Base-by-base conservation (phyloP, 2,888 invertebrate species). In the Plebejus argus region DNA sequence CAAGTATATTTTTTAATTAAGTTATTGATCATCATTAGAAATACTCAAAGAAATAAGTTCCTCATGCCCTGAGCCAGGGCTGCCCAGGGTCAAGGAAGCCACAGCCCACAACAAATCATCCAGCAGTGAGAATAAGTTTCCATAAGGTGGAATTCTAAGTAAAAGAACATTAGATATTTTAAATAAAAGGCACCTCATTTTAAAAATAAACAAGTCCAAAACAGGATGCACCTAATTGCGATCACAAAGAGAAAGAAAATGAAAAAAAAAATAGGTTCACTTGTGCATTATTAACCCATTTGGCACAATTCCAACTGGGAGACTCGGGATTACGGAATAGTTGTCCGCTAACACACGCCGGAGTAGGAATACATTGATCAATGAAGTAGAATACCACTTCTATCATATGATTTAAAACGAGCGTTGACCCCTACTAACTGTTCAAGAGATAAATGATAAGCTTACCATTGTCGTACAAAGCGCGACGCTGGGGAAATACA, bases 341-440 rank as follows among this genome's bases (percentile, higher is more conserved):
- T 39, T 72, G 39, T 45, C 39, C 45, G 39, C 12, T 72, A 39
- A 12, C 10, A 74, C 45, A 72, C 20, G 49, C 53, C 74, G 82
- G 66, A 66, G 66, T 74, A 23, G 23, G 53, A 23, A 28, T 7
- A 23, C 49, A 74, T 18, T 74, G 7, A 33, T 74, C 74, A 74
- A 74, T 74, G 23, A 28, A 53, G 53, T 45, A 23, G 53, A 83
- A 84, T 53, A 74, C 74, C 18, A 74, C 53, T 53, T 18, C 18
- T 23, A 23, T 18, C 28, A 28, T 20, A 49, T 53, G 74, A 74
- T 74, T 74, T 74, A 53, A 7, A 49, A 74, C 74, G 74, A 28
- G 18, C 74, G 53, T 74, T 74, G 74, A 74, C 74, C 74, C 74
- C 53, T 74, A 49, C 15, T 12, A 72, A 28, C 74, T 74, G 45